These are phyloP conservation scores for Thunnus maccoyii DNA, from an alignment of 2,113 vertebrate genomes.

Conservation along the genomic window DNA sequence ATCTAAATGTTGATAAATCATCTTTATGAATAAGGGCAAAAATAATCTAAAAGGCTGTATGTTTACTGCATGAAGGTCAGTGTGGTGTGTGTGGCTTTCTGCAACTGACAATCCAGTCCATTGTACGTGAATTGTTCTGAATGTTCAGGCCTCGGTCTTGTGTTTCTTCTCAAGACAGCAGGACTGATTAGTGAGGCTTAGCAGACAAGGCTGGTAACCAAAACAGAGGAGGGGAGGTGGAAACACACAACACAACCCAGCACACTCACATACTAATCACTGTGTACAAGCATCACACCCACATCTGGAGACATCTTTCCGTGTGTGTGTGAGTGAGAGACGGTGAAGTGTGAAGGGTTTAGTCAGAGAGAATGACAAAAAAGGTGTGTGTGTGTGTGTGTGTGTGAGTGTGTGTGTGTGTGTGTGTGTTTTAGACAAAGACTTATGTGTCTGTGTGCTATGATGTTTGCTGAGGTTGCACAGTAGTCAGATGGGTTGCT, in stretches of 20 bases:
- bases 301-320: constrained; percentile 58
- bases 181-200: constrained; percentile 62
- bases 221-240: constrained; percentile 71
- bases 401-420: constrained; percentile 17
- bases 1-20: no score
- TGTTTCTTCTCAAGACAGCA: constrained; percentile 48
- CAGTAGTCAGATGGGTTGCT: constrained; percentile 17
- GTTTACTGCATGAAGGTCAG: neutral
- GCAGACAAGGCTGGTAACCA: constrained; percentile 73
- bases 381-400: constrained; percentile 44
- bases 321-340: constrained; percentile 18
- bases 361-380: constrained; percentile 19
- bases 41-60: neutral
- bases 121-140: constrained; percentile 16
- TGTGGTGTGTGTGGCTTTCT: neutral
- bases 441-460: constrained; percentile 5
- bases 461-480: neutral
- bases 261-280: constrained; percentile 43
- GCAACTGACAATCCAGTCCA: constrained; percentile 18
- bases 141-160: constrained; percentile 3
- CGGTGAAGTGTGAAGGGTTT: constrained; percentile 33
- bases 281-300: constrained; percentile 59
- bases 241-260: constrained; percentile 54
- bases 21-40: no score
- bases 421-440: neutral